Evolutionary conservation across 1,140 invertebrate species (phyloP), one percentile per base, ranked within the genome.

Genomic region (Goniozus legneri): DNA sequence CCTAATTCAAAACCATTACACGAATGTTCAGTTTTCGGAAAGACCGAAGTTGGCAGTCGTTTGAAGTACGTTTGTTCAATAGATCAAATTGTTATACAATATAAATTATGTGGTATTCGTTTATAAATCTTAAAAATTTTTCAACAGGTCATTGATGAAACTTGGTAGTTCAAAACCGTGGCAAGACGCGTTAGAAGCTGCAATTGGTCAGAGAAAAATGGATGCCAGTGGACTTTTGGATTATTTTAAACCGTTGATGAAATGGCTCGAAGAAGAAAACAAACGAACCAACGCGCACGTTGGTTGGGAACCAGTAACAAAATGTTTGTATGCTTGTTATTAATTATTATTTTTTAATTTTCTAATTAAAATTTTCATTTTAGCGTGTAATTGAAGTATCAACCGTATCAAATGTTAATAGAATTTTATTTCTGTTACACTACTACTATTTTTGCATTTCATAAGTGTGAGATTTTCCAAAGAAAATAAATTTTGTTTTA

Each of bases 261-360:
- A 84, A 3, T 93, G 87, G 87, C 73, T 94, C 10, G 72, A 83
- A 60, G 72, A 79, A 2, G 83, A 92, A 66, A 94, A 95, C 65
- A 74, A 75, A 27, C 79, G 84, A 48, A 84, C 82, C 22, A 81
- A 80, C 21, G 85, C 84, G 54, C 73, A 75, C 52, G 80, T 89
- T 43, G 91, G 91, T 8, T 92, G 90, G 89, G 80, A 83, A 35
- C n/a, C n/a, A n/a, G n/a, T n/a, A n/a, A n/a, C n/a, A n/a, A n/a
- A n/a, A n/a, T n/a, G n/a, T n/a, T n/a, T n/a, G n/a, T n/a, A n/a
- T n/a, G n/a, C n/a, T n/a, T n/a, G n/a, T n/a, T n/a, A n/a, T n/a
- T n/a, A n/a, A n/a, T n/a, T n/a, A n/a, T n/a, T n/a, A n/a, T n/a
- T n/a, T n/a, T n/a, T n/a, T n/a, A n/a, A n/a, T n/a, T n/a, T n/a